Conservation (phyloP, 2,888 invertebrate genomes). For the Lasioglossum villosulum region DNA sequence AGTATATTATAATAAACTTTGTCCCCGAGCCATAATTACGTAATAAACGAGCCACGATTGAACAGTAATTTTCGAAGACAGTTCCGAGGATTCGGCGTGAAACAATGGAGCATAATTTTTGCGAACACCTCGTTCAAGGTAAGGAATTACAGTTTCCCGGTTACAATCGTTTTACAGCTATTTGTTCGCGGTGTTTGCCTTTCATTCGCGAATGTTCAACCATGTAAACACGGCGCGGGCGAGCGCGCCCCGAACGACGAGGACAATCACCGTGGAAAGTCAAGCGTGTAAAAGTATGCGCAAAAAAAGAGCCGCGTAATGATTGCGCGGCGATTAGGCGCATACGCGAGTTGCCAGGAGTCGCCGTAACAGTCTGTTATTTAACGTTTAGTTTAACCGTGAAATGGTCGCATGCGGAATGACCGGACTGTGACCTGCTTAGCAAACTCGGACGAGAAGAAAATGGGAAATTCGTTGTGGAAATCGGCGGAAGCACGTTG, state of each 20-base stretch:
- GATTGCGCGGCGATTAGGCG: slow-evolving; percentile 36
- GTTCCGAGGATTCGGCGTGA: neutral
- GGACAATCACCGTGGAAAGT: slow-evolving; percentile 26
- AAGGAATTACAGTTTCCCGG: neutral
- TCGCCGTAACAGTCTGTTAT: slow-evolving; percentile 31
- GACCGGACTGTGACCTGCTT: slow-evolving; percentile 10
- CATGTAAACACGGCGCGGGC: neutral
- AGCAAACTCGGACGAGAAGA: neutral
- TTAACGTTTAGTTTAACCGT: slow-evolving; percentile 53
- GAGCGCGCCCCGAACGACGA: neutral
- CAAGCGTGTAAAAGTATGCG: slow-evolving; percentile 40
- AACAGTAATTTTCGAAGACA: neutral
- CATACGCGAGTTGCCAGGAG: slow-evolving; percentile 16
- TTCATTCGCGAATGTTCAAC: neutral
- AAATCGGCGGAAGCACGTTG: neutral
- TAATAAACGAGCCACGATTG: neutral
- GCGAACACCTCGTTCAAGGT: neutral
- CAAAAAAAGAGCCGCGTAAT: slow-evolving; percentile 38
- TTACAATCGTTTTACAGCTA: neutral
- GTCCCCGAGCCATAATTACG: neutral
- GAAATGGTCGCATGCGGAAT: slow-evolving; percentile 21
- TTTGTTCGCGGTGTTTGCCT: neutral
- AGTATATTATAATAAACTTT: neutral
- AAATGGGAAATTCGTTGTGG: slow-evolving; percentile 7
- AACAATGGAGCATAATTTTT: neutral